Evolutionary conservation across 1,140 invertebrate species (phyloP), one percentile per base, ranked within the genome.

Genomic region (silkworm (Bombyx mori)): DNA sequence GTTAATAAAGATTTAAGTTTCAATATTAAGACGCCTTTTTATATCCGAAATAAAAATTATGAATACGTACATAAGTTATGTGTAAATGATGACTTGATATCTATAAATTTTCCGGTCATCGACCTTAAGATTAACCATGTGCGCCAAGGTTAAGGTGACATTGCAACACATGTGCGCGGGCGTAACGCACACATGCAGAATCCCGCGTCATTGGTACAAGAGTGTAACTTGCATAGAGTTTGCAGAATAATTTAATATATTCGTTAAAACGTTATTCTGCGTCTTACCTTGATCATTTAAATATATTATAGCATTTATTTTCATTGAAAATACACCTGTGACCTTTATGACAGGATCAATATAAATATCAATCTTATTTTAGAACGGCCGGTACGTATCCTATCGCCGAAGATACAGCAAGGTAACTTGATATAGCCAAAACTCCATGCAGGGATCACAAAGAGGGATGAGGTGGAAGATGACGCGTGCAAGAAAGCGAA

Each of bases 111-210:
- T 43, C 45, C 63, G 74, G 74, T 79, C 76, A 73, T 61, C 54
- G 67, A 71, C 72, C 70, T 71, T 55, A 62, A 73, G 64, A 71
- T 70, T 69, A 67, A 60, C 63, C 62, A 60, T 60, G 54, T 54
- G 58, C 52, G 62, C 52, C 69, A 79, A 77, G 72, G 74, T 79
- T 66, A 66, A 59, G 69, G 69, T 71, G 72, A 78, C 74, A 73
- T 73, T 75, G 73, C 64, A 68, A 51, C 57, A 61, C 35, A 50
- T 44, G 44, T 73, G 72, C 76, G 72, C 73, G 59, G 65, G 70
- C 75, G 73, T 44, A 57, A 60, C 59, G 44, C 59, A 48, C 48
- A 58, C 61, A 60, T 53, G 52, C 35, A 54, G 44, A 45, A 58
- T 49, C 9, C 10, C 50, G 47, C 12, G 48, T 49, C 48, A 46